Percentiles rank a stretch among this genome's conserved stretches.
phyloP scores from a whole-genome alignment of 2,888 invertebrate genomes.

The Drosophila prostipennis region DNA sequence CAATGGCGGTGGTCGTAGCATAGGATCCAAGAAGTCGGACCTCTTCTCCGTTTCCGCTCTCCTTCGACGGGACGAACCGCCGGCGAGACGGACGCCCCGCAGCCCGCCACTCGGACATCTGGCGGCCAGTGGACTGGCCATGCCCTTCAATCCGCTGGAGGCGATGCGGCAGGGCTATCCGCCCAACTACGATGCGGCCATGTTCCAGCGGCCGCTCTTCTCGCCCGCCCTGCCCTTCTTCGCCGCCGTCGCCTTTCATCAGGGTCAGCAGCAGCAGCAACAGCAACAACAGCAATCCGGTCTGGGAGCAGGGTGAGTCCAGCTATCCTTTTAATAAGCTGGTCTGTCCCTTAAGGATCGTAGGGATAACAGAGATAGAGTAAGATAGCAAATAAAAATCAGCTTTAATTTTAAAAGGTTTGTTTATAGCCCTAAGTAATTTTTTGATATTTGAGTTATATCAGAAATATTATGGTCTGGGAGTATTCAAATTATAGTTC shows the following conservation, averaged over 20 bases:
- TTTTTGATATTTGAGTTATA: too few relatives aligned
- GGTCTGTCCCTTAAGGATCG: too few relatives aligned
- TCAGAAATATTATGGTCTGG: too few relatives aligned
- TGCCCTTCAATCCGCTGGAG: constrained; percentile 76
- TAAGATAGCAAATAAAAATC: too few relatives aligned
- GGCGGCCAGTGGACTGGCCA: constrained; percentile 49
- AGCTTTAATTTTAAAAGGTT: too few relatives aligned
- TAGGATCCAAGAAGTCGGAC: constrained; percentile 89
- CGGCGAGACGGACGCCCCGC: constrained; percentile 45
- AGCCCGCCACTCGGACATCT: constrained; percentile 57
- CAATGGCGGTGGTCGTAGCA: constrained; percentile 76
- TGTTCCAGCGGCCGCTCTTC: constrained; percentile 83
- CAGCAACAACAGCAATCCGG: constrained; percentile 82
- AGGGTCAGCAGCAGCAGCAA: constrained; percentile 80
- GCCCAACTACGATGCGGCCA: constrained; percentile 82
- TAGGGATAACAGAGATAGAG: too few relatives aligned
- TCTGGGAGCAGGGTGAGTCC: constrained; percentile 77
- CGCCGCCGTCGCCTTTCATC: constrained; percentile 84
- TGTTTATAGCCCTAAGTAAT: too few relatives aligned
- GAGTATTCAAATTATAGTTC: too few relatives aligned
- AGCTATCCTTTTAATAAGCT: too few relatives aligned
- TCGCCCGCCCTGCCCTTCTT: constrained; percentile 83
- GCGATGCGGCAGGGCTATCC: constrained; percentile 85
- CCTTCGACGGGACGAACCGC: constrained; percentile 90
- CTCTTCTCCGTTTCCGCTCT: constrained; percentile 93